These are phyloP conservation scores for Papilio machaon DNA, from an alignment of 1,140 invertebrate species.

Conservation along the genomic window DNA sequence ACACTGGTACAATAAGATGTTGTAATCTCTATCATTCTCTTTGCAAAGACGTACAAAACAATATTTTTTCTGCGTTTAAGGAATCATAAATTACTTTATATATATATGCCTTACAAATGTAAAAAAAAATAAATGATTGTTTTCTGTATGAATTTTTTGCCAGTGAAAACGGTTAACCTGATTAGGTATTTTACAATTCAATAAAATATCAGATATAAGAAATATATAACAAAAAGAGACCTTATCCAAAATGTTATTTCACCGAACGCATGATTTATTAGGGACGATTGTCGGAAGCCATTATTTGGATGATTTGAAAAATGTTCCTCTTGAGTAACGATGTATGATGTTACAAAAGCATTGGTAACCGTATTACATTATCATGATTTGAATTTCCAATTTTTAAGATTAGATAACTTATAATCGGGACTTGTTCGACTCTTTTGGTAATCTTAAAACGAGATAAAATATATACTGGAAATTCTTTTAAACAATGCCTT, in stretches of 20 bases:
- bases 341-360: constrained; percentile 2
- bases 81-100: too few relatives aligned
- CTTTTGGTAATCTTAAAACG: not conserved
- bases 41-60: too few relatives aligned
- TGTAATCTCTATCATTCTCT: too few relatives aligned
- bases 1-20: too few relatives aligned
- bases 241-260: constrained; percentile 11
- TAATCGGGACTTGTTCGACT: not conserved
- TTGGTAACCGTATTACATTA: not conserved
- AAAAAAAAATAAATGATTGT: too few relatives aligned
- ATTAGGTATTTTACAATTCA: not conserved
- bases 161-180: too few relatives aligned
- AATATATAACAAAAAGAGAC: constrained; percentile 9
- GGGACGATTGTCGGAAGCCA: constrained; percentile 12
- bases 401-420: constrained; percentile 9
- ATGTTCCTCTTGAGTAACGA: constrained; percentile 17
- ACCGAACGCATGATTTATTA: constrained; percentile 8
- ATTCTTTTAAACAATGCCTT: not conserved
- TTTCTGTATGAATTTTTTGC: too few relatives aligned
- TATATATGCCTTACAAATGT: too few relatives aligned
- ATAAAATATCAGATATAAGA: constrained; percentile 2
- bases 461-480: not conserved
- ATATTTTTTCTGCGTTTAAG: too few relatives aligned
- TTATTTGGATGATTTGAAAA: constrained; percentile 23
- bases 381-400: constrained; percentile 10